Percentiles rank a stretch among this genome's conserved stretches.
phyloP scores from a whole-genome alignment of 1,140 invertebrate genomes.

The Sinella curviseta region DNA sequence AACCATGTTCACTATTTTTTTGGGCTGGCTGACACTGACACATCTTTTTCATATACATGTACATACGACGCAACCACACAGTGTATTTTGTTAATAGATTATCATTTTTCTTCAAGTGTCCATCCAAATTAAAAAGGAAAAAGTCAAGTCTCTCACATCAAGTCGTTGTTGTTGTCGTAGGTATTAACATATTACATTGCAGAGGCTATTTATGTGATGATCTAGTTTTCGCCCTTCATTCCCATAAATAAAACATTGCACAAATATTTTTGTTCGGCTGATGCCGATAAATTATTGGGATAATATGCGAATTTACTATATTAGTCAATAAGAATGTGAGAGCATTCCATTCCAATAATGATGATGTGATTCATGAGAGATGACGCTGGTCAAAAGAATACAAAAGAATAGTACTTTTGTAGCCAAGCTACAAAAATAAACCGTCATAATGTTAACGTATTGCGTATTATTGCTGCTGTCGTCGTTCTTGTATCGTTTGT shows the following conservation, averaged over 20 bases:
- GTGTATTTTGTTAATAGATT: too few relatives aligned
- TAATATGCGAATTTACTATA: neutral
- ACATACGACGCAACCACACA: too few relatives aligned
- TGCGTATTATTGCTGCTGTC: neutral
- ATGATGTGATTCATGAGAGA: neutral
- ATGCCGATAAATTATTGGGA: neutral
- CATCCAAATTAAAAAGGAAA: too few relatives aligned
- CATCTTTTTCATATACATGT: neutral
- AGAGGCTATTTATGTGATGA: too few relatives aligned
- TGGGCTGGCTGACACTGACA: neutral
- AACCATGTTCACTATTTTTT: too few relatives aligned
- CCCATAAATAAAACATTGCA: slow-evolving; percentile 5
- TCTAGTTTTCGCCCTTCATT: slow-evolving; percentile 16
- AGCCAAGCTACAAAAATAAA: neutral
- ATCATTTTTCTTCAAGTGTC: too few relatives aligned
- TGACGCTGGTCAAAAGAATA: neutral
- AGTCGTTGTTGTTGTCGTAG: too few relatives aligned
- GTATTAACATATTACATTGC: too few relatives aligned
- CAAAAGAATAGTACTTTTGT: neutral
- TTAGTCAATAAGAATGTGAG: neutral
- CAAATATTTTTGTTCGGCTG: neutral
- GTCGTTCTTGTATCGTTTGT: neutral
- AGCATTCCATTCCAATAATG: neutral
- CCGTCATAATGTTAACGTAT: neutral
- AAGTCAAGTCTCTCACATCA: too few relatives aligned